phyloP scores from a whole-genome alignment of 1,140 invertebrate species.

The Musca vetustissima region DNA sequence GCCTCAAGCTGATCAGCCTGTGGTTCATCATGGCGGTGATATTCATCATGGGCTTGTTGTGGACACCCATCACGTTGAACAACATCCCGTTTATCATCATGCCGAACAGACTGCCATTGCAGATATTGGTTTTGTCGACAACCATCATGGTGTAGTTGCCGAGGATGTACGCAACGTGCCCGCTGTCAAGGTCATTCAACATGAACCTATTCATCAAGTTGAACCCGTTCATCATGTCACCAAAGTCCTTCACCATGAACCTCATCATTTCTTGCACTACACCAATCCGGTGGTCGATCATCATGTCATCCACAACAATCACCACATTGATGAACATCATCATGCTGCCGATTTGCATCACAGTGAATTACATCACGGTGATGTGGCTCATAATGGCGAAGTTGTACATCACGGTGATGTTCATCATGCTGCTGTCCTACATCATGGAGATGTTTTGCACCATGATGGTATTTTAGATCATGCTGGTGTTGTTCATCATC shows the following conservation, averaged over 20 bases:
- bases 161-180: conserved; percentile 31
- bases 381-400: conserved; percentile 22
- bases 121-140: conserved; percentile 31
- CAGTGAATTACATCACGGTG: conserved; percentile 31
- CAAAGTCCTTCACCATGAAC: conserved; percentile 47
- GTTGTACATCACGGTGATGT: conserved; percentile 31
- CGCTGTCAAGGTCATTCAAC: conserved; percentile 38
- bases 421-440: conserved; percentile 25
- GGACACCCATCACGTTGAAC: conserved; percentile 36
- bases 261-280: conserved; percentile 46
- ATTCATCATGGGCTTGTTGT: conserved; percentile 42
- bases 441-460: conserved; percentile 32
- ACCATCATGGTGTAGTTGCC: conserved; percentile 37
- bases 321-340: conserved; percentile 38
- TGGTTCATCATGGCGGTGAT: conserved; percentile 36
- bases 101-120: conserved; percentile 33
- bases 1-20: conserved; percentile 38
- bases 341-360: conserved; percentile 34
- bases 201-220: conserved; percentile 44
- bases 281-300: conserved; percentile 46
- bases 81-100: conserved; percentile 41
- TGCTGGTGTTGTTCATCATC: conserved; percentile 26
- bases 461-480: background rate
- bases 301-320: conserved; percentile 38
- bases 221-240: conserved; percentile 46